Conservation (phyloP, 1,140 invertebrate species). For the Drosophila chauvacae region DNA sequence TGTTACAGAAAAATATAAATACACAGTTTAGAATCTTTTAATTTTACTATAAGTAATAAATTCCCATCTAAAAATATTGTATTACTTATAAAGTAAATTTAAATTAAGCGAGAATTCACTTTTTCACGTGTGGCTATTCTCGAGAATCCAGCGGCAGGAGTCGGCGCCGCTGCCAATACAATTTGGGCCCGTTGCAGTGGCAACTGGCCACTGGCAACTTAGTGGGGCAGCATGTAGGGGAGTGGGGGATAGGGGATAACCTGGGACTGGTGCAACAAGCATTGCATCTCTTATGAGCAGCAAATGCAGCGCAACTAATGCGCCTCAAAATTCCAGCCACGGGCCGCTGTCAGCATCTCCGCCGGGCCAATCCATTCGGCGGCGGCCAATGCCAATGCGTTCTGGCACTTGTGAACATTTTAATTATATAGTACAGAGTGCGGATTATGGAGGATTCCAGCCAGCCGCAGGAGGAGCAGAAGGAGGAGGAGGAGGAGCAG, state of each 20-base stretch:
- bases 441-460: slow-evolving; percentile 19
- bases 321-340: slow-evolving; percentile 76
- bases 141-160: slow-evolving; percentile 16
- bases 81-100: too few relatives aligned
- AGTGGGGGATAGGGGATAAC: neutral
- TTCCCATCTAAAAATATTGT: too few relatives aligned
- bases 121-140: neutral
- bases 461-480: neutral
- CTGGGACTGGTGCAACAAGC: slow-evolving; percentile 57
- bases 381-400: slow-evolving; percentile 52
- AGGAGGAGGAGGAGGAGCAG: neutral
- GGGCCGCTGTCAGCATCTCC: slow-evolving; percentile 61
- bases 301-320: slow-evolving; percentile 83
- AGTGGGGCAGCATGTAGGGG: slow-evolving; percentile 40
- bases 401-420: slow-evolving; percentile 83
- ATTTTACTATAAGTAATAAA: too few relatives aligned
- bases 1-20: too few relatives aligned
- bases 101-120: too few relatives aligned
- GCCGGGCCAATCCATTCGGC: slow-evolving; percentile 24
- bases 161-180: slow-evolving; percentile 54
- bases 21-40: too few relatives aligned
- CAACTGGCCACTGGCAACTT: slow-evolving; percentile 50
- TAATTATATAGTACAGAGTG: slow-evolving; percentile 64
- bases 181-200: slow-evolving; percentile 34
- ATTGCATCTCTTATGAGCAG: slow-evolving; percentile 71